Percentiles rank a stretch among this genome's conserved stretches.
Evolutionary conservation across 2,888 invertebrate species (phyloP).

Genomic region (Hydroisotoma schaefferi): DNA sequence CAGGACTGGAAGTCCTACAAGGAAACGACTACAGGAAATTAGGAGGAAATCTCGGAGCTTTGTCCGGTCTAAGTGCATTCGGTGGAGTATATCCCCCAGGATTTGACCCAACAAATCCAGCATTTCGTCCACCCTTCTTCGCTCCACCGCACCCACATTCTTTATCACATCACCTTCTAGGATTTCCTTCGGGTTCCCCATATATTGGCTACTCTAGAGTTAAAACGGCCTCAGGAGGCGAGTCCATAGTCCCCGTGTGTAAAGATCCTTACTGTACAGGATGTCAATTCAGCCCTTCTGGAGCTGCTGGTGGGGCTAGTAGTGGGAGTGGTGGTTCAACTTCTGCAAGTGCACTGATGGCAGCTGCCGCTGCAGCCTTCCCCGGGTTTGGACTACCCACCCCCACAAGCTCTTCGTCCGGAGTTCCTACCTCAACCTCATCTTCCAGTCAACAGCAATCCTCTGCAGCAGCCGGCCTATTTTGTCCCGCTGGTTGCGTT

Average conservation of each 20-base stretch:
- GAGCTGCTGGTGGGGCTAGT: conserved; percentile 20
- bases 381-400: conserved; percentile 23
- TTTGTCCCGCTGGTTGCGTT: conserved; percentile 87
- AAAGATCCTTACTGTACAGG: conserved; percentile 95
- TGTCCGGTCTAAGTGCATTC: conserved; percentile 52
- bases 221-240: conserved; percentile 85
- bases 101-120: conserved; percentile 66
- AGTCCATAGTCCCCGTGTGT: conserved; percentile 86
- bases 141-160: conserved; percentile 37
- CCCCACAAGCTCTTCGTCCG: conserved; percentile 23
- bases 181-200: conserved; percentile 65
- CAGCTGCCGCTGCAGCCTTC: conserved; percentile 52
- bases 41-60: conserved; percentile 55
- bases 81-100: conserved; percentile 44
- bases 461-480: conserved; percentile 54
- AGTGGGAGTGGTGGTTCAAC: conserved; percentile 54
- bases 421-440: conserved; percentile 51
- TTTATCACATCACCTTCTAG: conserved; percentile 49
- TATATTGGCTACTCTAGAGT: conserved; percentile 88
- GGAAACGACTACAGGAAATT: conserved; percentile 45
- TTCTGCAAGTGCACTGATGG: conserved; percentile 53
- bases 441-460: neutral
- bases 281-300: conserved; percentile 68
- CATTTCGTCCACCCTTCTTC: conserved; percentile 73
- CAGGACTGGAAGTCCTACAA: conserved; percentile 50